Evolutionary conservation across 2,113 vertebrate species (phyloP).

Genomic region (Rissa tridactyla): DNA sequence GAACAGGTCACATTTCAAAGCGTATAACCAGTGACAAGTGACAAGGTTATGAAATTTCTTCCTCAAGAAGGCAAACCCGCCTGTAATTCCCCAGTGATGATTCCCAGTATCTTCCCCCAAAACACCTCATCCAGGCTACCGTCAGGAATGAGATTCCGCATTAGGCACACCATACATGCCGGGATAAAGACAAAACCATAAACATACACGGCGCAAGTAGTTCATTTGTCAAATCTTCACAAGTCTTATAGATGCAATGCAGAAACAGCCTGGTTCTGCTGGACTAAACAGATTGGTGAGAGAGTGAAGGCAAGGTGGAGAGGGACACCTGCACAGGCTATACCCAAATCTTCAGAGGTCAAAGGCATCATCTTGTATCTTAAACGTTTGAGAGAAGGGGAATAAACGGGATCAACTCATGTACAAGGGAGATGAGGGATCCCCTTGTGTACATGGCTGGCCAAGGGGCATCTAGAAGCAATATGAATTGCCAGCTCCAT

Average conservation of each 20-base stretch:
- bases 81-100: not conserved
- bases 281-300: not conserved
- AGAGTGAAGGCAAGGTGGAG: not conserved
- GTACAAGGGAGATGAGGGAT: not conserved
- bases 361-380: not conserved
- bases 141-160: not conserved
- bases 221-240: not conserved
- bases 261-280: not conserved
- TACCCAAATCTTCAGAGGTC: not conserved
- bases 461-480: not conserved
- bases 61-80: not conserved
- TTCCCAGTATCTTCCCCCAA: not conserved
- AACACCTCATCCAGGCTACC: not conserved
- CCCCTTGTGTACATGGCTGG: not conserved
- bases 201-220: not conserved
- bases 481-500: accelerated
- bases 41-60: not conserved
- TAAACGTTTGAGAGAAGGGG: not conserved
- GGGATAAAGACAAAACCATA: not conserved
- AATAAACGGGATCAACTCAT: not conserved
- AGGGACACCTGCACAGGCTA: not conserved
- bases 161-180: accelerated
- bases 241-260: not conserved
- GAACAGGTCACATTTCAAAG: not conserved
- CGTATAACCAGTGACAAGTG: not conserved